These are phyloP conservation scores for Aurelia aurita DNA, from an alignment of 30 jellyfish, hydroid and myxozoan species.

Conservation along the genomic window DNA sequence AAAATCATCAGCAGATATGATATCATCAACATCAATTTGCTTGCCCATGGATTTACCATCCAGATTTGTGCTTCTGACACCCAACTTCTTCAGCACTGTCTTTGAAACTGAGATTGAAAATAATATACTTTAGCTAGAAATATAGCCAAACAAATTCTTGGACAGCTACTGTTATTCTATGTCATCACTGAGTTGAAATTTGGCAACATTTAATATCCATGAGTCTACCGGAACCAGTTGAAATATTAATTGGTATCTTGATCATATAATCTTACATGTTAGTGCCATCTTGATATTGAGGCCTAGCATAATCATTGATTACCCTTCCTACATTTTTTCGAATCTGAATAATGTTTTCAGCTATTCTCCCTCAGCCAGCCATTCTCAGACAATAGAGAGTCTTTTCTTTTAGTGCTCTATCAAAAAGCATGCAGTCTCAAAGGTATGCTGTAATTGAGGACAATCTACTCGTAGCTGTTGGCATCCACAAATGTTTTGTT, in stretches of 20 bases:
- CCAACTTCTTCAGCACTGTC: slow-evolving; percentile 1
- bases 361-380: neutral
- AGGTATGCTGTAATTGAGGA: neutral
- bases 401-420: neutral
- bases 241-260: no score
- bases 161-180: no score
- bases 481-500: neutral
- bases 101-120: neutral
- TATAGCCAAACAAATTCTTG: neutral
- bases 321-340: neutral
- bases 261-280: no score
- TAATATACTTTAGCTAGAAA: neutral
- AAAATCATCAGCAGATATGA: neutral
- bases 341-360: neutral
- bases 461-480: neutral
- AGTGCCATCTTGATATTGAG: no score
- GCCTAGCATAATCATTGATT: neutral
- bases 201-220: no score
- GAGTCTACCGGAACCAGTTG: no score
- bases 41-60: neutral
- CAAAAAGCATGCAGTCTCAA: neutral
- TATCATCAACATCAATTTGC: neutral
- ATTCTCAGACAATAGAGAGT: neutral
- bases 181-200: no score
- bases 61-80: neutral